phyloP scores from a whole-genome alignment of 2,888 invertebrate species.

The Myathropa florea region DNA sequence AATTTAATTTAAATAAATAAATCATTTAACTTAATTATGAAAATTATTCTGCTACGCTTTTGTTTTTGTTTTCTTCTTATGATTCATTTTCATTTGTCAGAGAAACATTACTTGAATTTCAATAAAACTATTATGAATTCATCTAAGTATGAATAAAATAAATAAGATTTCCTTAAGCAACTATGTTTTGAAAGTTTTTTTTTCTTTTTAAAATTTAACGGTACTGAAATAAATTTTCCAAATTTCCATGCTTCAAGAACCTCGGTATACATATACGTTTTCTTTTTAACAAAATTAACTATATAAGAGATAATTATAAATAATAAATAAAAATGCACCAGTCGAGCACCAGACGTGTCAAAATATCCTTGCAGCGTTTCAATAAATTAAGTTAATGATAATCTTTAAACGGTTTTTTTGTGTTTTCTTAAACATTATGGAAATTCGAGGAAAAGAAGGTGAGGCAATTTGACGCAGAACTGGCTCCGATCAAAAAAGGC shows the following conservation, averaged over 20 bases:
- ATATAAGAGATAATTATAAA: conserved; percentile 30
- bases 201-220: conserved; percentile 1
- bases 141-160: conserved; percentile 43
- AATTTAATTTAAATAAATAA: conserved; percentile 64
- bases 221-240: conserved; percentile 37
- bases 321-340: conserved; percentile 60
- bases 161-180: conserved; percentile 30
- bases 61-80: background rate
- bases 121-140: background rate
- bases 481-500: conserved; percentile 25
- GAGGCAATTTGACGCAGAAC: background rate
- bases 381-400: conserved; percentile 5
- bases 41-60: conserved; percentile 35
- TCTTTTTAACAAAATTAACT: conserved; percentile 1
- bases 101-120: background rate
- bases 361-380: background rate
- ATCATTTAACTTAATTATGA: conserved; percentile 38
- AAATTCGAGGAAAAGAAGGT: background rate
- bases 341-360: conserved; percentile 49
- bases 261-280: background rate
- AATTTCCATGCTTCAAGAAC: conserved; percentile 34
- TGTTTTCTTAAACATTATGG: background rate
- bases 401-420: background rate
- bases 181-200: conserved; percentile 1
- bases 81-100: background rate